These are phyloP conservation scores for Egretta garzetta DNA, from an alignment of 2,113 vertebrate genomes.

Conservation along the genomic window DNA sequence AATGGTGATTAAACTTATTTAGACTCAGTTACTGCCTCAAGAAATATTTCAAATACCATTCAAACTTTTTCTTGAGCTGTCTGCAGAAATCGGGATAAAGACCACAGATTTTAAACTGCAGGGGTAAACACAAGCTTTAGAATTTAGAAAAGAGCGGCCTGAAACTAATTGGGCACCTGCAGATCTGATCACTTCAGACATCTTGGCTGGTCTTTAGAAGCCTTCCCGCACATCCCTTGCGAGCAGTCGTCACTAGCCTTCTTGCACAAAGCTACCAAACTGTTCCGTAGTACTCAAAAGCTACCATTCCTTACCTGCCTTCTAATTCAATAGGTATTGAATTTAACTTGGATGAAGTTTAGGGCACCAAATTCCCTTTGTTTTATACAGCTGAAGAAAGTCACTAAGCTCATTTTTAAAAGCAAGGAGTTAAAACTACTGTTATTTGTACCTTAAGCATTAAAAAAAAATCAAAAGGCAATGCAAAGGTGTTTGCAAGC, in stretches of 20 bases:
- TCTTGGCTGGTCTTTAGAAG: not conserved
- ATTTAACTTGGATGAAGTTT: not conserved
- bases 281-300: not conserved
- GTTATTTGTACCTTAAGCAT: not conserved
- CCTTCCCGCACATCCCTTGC: not conserved
- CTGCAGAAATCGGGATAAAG: not conserved
- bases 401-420: not conserved
- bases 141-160: not conserved
- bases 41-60: slow-evolving; percentile 11
- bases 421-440: not conserved
- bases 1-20: slow-evolving; percentile 7
- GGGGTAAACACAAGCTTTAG: not conserved
- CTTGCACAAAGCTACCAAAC: not conserved
- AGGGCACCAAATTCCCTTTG: not conserved
- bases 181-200: not conserved
- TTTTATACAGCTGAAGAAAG: not conserved
- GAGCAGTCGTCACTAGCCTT: not conserved
- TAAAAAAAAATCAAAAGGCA: not conserved
- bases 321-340: not conserved
- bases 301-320: not conserved
- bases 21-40: not conserved
- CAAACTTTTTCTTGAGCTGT: not conserved
- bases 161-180: not conserved
- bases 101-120: not conserved
- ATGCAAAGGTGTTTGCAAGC: not conserved